Evolutionary conservation across 2,888 invertebrate species (phyloP).

Genomic region (Gastracanthus pulcherrimus): DNA sequence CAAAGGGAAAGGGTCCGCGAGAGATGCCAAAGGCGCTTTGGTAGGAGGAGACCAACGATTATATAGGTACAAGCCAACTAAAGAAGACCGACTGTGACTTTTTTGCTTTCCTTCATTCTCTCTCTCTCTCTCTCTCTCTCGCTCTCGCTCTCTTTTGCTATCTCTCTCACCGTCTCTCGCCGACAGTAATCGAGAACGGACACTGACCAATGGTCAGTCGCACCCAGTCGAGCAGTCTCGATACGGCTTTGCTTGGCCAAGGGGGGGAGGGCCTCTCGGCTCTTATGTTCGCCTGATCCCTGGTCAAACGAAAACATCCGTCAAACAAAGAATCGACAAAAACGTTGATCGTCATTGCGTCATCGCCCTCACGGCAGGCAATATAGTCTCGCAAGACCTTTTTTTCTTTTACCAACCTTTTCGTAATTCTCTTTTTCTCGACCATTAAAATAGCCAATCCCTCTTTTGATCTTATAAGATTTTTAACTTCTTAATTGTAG

Average conservation of each 20-base stretch:
- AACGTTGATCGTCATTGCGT: slow-evolving; percentile 43
- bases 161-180: background rate
- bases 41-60: background rate
- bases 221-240: background rate
- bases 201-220: slow-evolving; percentile 40
- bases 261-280: slow-evolving; percentile 10
- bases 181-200: background rate
- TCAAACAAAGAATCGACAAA: slow-evolving; percentile 64
- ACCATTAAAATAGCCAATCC: too few relatives aligned
- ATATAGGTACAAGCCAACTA: too few relatives aligned
- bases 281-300: slow-evolving; percentile 67
- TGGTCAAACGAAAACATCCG: slow-evolving; percentile 72
- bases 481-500: background rate
- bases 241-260: background rate
- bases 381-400: background rate
- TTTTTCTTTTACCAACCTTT: too few relatives aligned
- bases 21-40: background rate
- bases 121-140: background rate
- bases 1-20: slow-evolving; percentile 61
- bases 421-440: too few relatives aligned
- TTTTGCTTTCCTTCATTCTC: background rate
- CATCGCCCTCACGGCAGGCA: background rate
- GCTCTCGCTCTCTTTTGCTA: background rate
- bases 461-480: background rate
- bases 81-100: background rate